Evolutionary conservation across 2,888 invertebrate genomes (phyloP).

Genomic region (Drosophila meridionalis): DNA sequence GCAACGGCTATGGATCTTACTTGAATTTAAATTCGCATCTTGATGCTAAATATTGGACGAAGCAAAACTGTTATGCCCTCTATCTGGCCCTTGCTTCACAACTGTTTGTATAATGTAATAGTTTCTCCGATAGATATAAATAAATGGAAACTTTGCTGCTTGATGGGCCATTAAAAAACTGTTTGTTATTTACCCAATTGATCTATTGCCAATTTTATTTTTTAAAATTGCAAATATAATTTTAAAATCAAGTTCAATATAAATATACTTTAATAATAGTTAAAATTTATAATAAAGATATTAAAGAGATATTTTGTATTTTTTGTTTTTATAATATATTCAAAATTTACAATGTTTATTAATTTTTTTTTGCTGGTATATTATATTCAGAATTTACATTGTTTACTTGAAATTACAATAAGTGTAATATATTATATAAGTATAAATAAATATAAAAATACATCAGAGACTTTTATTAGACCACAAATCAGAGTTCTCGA

Average conservation of each 20-base stretch:
- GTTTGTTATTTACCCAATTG: slow-evolving; percentile 6
- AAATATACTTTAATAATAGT: neutral
- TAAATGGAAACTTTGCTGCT: neutral
- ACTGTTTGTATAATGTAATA: slow-evolving; percentile 11
- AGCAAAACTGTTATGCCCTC: neutral
- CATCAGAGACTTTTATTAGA: too few relatives aligned
- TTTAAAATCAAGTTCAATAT: neutral
- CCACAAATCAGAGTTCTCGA: too few relatives aligned
- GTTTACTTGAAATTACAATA: too few relatives aligned
- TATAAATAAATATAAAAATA: too few relatives aligned
- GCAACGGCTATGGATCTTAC: slow-evolving; percentile 4
- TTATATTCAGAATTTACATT: too few relatives aligned
- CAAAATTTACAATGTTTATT: too few relatives aligned
- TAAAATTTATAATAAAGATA: neutral
- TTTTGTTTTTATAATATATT: too few relatives aligned
- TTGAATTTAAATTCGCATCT: slow-evolving; percentile 25
- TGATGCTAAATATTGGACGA: slow-evolving; percentile 2
- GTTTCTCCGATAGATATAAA: neutral
- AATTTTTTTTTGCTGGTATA: too few relatives aligned
- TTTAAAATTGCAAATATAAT: neutral
- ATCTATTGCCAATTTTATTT: neutral
- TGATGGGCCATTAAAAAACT: slow-evolving; percentile 1
- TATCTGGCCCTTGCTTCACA: neutral
- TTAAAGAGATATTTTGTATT: too few relatives aligned
- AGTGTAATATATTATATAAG: too few relatives aligned